Evolutionary conservation across 1,140 invertebrate genomes (phyloP), one percentile per base, ranked within the genome.

Genomic region (Heliconius hewitsoni): DNA sequence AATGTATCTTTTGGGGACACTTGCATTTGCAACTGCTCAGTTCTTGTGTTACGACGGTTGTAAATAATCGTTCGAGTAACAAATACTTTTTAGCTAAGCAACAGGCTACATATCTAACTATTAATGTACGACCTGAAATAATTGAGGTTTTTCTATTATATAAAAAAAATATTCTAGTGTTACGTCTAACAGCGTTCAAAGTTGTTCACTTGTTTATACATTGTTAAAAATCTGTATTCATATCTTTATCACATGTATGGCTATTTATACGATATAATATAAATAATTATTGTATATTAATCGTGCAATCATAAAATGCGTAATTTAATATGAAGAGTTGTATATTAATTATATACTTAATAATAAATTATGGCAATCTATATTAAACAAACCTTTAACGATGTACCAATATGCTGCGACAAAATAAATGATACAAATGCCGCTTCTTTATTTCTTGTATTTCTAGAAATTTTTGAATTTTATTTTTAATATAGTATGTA

Each of bases 391-490:
- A 91, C 86, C 90, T 94, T 85, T 92, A 90, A 91, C 85, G 92
- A 92, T 94, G 92, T 94, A 94, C 91, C 92, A 93, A 91, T 94
- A 94, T 87, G 91, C 92, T 92, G 89, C 90, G 80, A 91, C 83
- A 89, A 91, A 93, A 92, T 94, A 94, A 93, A 94, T 90, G 87
- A 92, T 91, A 93, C 89, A 91, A 91, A 91, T 91, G 90, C 90
- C 90, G 91, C 91, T 94, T 93, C 91, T 92, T 94, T 93, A 93
- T 93, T 92, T 87, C 78, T 84, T 91, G 87, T 89, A 86, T 93
- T 93, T 88, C 85, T 87, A 39, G 73, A 27, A 70, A 46, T 8
- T 55, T 11, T 39, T 71, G 34, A 3, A 55, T 78, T 50, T 70
- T 23, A 27, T 27, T 66, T 66, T 30, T 66, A 2, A 8, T 66